Conservation (phyloP, 2,797 vertebrate species). For the Dallia pectoralis region DNA sequence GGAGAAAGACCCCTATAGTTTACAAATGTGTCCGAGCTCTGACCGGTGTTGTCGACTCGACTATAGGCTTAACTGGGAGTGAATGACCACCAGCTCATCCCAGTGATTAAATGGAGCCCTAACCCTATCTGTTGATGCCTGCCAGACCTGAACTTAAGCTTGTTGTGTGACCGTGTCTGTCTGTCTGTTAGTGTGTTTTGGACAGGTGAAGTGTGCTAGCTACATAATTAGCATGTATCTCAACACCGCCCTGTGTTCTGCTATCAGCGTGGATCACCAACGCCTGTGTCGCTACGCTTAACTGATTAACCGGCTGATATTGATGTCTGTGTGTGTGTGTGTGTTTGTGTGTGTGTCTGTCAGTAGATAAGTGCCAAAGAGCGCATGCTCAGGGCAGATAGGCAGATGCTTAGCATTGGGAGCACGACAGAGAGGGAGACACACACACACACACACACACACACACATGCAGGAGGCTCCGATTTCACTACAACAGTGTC, state of each 20-base stretch:
- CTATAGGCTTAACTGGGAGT: not conserved
- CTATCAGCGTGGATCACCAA: conserved; percentile 11
- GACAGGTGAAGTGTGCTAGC: conserved; percentile 7
- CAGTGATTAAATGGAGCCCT: conserved; percentile 34
- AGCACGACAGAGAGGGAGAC: conserved; percentile 15
- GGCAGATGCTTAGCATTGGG: conserved; percentile 46
- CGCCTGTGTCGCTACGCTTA: conserved; percentile 38
- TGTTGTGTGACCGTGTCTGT: conserved; percentile 2
- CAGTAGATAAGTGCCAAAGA: conserved; percentile 33
- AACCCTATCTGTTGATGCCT: not conserved
- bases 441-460: not conserved
- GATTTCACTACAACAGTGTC: too few relatives aligned
- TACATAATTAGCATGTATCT: conserved; percentile 34
- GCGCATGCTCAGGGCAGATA: conserved; percentile 27
- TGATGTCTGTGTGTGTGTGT: conserved; percentile 51
- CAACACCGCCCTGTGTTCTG: conserved; percentile 25
- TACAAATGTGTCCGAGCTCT: conserved; percentile 25
- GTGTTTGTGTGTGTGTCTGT: conserved; percentile 7
- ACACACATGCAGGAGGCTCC: too few relatives aligned
- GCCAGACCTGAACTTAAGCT: not conserved
- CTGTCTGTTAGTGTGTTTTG: not conserved
- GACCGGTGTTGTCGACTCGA: not conserved
- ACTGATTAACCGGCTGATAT: conserved; percentile 55
- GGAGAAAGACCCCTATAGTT: conserved; percentile 11
- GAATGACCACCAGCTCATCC: conserved; percentile 18